A percentile compares a stretch with the other conserved stretches of the same genome.
Evolutionary conservation across 2,797 vertebrate species (phyloP).

Genomic region (Acipenser ruthenus): DNA sequence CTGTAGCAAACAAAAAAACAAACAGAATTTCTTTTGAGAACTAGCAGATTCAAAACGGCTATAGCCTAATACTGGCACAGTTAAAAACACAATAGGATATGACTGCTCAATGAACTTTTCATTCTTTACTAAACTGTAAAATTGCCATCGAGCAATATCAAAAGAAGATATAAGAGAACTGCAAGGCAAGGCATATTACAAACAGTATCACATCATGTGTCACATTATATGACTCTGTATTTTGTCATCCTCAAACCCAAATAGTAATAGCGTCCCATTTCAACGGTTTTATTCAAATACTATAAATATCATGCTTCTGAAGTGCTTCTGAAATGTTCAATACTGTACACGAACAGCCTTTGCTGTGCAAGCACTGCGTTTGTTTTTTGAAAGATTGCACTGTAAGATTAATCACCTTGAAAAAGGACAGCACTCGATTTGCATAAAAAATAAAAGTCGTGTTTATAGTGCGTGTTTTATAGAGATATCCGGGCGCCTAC

Average conservation of each 20-base stretch:
- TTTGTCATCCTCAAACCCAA: too few species aligned
- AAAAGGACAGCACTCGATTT: constrained; percentile 15
- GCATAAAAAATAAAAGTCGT: constrained; percentile 9
- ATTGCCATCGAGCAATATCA: constrained; percentile 13
- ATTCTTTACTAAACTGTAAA: constrained; percentile 35
- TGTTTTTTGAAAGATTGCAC: constrained; percentile 14
- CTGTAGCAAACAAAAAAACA: constrained; percentile 47
- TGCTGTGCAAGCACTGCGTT: too few species aligned
- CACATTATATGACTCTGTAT: not conserved
- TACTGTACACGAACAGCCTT: too few species aligned
- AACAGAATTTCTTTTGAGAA: not conserved
- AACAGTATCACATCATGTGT: not conserved
- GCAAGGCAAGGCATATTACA: not conserved
- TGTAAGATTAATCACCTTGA: constrained; percentile 17
- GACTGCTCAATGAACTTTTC: constrained; percentile 2
- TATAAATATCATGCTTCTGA: too few species aligned
- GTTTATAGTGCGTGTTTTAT: constrained; percentile 15
- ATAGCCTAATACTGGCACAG: not conserved
- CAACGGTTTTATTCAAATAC: too few species aligned
- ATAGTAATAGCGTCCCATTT: too few species aligned
- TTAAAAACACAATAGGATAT: constrained; percentile 8
- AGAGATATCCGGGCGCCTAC: constrained; percentile 25
- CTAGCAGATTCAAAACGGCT: not conserved
- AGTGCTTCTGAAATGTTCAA: too few species aligned
- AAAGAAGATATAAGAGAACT: constrained; percentile 25